Evolutionary conservation across 2,113 vertebrate species (phyloP), one percentile per base, ranked within the genome.

Genomic region (Panurus biarmicus): DNA sequence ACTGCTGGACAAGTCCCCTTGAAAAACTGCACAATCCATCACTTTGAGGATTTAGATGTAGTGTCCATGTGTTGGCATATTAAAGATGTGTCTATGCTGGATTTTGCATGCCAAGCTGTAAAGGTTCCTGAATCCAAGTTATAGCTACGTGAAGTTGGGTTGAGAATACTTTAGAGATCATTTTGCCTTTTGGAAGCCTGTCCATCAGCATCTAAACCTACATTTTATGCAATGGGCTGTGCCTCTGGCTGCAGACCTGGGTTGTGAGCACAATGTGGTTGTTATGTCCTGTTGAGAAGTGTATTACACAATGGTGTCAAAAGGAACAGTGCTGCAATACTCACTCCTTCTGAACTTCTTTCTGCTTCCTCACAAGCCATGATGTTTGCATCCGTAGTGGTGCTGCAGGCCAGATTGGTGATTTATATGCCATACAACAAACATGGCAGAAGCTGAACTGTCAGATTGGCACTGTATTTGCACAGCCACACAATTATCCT

Each of bases 221-320:
- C 24, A 10, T 61, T 74, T 78, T 17, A 36, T 61, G n/a, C 10
- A 47, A 7, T 1, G 1, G 9, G 36, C 40, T 65, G 26, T 40
- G n/a, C 33, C 14, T 8, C 0, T 11, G 23, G 17, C 24, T 78
- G 8, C 90, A 74, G 42, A 21, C 9, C n/a, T 3, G 13, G 24
- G 14, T 0, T n/a, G 22, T 8, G 47, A 29, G 65, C 33, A 14
- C 23, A 3, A 2, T 1, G 25, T 20, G 21, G 25, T 38, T 35
- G 2, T 25, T 9, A 2, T 4, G 6, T 10, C 29, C 36, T 38
- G 14, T 6, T 57, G 47, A 56, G 71, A 35, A n/a, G 25, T 20
- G 24, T 26, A 6, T 36, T 12, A 19, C 65, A 29, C 64, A 38
- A 3, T 0, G 7, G 35, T 10, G 47, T 22, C 12, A 26, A 67